Conservation (phyloP, 2,797 vertebrate genomes). For the Lutjanus campechanus region DNA sequence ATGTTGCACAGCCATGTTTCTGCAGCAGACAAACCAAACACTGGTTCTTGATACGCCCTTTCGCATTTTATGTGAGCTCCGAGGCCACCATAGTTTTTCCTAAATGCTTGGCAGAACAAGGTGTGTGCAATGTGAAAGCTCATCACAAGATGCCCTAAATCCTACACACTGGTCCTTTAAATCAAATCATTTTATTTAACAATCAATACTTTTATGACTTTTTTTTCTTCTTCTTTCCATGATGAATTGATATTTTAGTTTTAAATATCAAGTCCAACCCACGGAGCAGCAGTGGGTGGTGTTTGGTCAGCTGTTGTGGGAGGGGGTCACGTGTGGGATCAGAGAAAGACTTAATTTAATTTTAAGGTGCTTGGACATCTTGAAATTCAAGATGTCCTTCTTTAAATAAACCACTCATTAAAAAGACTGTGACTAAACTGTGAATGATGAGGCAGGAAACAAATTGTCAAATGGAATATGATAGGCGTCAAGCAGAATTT, state of each 20-base stretch:
- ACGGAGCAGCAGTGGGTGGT: slow-evolving; percentile 6
- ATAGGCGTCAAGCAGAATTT: too few species aligned
- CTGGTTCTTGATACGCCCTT: too few species aligned
- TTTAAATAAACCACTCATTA: neutral
- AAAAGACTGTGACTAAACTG: neutral
- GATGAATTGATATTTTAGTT: slow-evolving; percentile 13
- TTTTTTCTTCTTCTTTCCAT: neutral
- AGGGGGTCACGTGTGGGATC: neutral
- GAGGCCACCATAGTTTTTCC: too few species aligned
- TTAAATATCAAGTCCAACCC: slow-evolving; percentile 13
- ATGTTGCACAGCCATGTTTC: too few species aligned
- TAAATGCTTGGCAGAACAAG: too few species aligned
- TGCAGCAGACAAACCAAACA: too few species aligned
- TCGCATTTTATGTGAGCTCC: too few species aligned
- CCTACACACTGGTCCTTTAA: too few species aligned
- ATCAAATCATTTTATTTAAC: neutral
- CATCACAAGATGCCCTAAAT: too few species aligned
- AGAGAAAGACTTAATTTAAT: neutral
- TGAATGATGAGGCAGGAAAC: neutral
- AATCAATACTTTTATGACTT: slow-evolving; percentile 2
- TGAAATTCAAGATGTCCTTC: neutral
- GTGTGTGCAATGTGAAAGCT: too few species aligned
- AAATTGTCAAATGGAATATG: neutral
- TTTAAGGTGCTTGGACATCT: neutral
- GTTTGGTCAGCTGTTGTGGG: neutral